Evolutionary conservation across 2,113 vertebrate genomes (phyloP).

Genomic region (Sorex fumeus): DNA sequence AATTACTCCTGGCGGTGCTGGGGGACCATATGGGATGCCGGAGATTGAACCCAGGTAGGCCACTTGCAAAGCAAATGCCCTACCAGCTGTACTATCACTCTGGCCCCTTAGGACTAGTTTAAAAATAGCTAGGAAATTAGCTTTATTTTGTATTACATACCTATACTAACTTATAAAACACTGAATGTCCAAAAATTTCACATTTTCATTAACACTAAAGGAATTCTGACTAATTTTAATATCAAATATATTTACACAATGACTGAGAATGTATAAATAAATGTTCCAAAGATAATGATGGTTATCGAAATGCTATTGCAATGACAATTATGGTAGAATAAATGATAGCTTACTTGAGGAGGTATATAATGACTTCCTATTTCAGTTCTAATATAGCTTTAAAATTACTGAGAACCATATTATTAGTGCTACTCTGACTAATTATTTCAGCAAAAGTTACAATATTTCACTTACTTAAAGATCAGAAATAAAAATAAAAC

Average conservation of each 20-base stretch:
- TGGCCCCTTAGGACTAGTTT: background rate
- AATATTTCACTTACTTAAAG: slow-evolving; percentile 39
- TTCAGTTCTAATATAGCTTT: background rate
- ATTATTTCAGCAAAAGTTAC: background rate
- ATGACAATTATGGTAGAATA: background rate
- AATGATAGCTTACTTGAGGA: background rate
- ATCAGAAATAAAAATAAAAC: background rate
- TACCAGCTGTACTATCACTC: too few relatives aligned
- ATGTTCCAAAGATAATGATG: background rate
- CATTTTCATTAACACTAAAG: background rate
- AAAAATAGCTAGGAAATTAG: background rate
- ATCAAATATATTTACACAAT: background rate
- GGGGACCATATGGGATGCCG: too few relatives aligned
- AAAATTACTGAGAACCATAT: slow-evolving; percentile 1
- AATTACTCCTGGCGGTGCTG: too few relatives aligned
- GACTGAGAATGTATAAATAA: background rate
- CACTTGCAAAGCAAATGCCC: too few relatives aligned
- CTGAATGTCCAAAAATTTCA: background rate
- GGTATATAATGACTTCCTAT: background rate
- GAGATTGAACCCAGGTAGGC: too few relatives aligned
- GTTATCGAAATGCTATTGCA: background rate
- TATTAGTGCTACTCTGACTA: background rate
- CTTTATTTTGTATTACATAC: background rate
- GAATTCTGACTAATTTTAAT: slow-evolving; percentile 37
- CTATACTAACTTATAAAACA: slow-evolving; percentile 21